Evolutionary conservation across 1,140 invertebrate genomes (phyloP).

Genomic region (Temnothorax longispinosus): DNA sequence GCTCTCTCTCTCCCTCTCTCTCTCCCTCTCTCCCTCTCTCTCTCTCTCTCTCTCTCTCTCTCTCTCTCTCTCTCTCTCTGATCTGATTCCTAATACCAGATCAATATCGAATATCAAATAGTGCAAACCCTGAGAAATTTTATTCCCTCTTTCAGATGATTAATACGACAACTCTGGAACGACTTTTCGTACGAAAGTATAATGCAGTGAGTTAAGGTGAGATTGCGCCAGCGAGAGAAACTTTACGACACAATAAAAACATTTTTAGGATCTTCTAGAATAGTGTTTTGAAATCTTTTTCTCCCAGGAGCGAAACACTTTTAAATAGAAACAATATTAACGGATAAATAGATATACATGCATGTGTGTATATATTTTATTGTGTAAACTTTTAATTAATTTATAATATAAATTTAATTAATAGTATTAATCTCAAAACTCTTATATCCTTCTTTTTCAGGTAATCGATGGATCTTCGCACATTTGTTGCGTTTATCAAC

Average conservation of each 20-base stretch:
- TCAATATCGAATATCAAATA: conserved; percentile 30
- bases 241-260: conserved; percentile 50
- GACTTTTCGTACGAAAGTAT: conserved; percentile 17
- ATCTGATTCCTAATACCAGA: not conserved
- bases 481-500: not conserved
- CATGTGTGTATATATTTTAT: not conserved
- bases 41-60: no score
- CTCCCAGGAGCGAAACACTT: not conserved
- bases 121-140: not conserved
- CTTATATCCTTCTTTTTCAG: not conserved
- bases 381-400: not conserved
- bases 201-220: not conserved
- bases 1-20: not conserved
- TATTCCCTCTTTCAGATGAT: conserved; percentile 1
- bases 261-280: conserved; percentile 47
- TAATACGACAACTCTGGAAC: conserved; percentile 14
- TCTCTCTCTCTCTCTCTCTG: not conserved
- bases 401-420: not conserved
- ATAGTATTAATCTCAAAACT: not conserved
- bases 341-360: not conserved
- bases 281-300: conserved; percentile 7
- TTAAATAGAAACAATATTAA: conserved; percentile 13
- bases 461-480: not conserved
- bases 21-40: not conserved
- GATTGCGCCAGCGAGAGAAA: conserved; percentile 13